A percentile compares a stretch with the other conserved stretches of the same genome.
phyloP scores from a whole-genome alignment of 1,140 invertebrate species.

The Ctenoplectra terminalis region DNA sequence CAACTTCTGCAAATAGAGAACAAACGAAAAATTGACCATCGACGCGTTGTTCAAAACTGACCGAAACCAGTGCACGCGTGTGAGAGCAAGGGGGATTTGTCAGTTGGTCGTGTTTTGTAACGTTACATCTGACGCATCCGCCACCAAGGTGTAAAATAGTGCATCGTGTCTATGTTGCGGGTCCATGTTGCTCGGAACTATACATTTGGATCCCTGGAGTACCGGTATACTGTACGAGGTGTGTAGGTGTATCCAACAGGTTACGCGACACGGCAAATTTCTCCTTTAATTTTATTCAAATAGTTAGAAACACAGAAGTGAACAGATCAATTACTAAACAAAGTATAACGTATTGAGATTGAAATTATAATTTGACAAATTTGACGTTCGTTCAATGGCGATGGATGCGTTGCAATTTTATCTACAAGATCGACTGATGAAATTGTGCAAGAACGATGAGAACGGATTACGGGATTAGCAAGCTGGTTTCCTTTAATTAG shows the following conservation, averaged over 20 bases:
- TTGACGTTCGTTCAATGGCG: background rate
- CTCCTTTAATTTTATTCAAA: background rate
- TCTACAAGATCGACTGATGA: background rate
- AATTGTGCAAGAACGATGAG: background rate
- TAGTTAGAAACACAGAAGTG: background rate
- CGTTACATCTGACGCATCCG: conserved; percentile 40
- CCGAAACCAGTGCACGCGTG: background rate
- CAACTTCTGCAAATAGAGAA: background rate
- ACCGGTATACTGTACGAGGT: background rate
- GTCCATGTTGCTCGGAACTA: background rate
- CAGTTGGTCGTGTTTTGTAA: conserved; percentile 29
- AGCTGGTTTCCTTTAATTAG: background rate
- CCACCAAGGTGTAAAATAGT: conserved; percentile 49
- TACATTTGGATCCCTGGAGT: background rate
- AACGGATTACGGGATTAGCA: background rate
- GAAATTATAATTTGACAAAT: background rate
- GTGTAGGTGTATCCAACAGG: conserved; percentile 5
- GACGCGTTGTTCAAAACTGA: conserved; percentile 9
- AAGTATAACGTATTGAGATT: no score
- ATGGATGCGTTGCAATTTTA: background rate
- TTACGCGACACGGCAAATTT: background rate
- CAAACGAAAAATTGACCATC: background rate
- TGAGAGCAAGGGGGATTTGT: conserved; percentile 21
- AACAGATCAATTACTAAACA: no score
- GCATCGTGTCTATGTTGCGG: background rate